Conservation (phyloP, 2,113 vertebrate genomes). For the Pseudopipra pipra region DNA sequence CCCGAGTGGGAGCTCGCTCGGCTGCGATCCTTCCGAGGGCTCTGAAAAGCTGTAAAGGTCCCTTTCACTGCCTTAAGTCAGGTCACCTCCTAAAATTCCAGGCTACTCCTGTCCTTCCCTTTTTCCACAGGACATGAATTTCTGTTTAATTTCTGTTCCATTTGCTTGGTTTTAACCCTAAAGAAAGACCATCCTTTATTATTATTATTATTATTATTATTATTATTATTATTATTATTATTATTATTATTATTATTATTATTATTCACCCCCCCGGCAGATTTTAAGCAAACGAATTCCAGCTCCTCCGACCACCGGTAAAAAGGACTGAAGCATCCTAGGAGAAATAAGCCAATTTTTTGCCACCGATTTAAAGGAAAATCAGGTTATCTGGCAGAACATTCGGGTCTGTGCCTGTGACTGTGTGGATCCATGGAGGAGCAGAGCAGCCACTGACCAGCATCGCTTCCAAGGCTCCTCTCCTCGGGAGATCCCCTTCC, state of each 20-base stretch:
- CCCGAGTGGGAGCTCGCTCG: not conserved
- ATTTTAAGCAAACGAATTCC: not conserved
- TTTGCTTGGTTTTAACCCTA: not conserved
- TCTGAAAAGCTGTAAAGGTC: not conserved
- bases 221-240: too few relatives aligned
- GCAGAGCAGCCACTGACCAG: not conserved
- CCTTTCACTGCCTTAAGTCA: not conserved
- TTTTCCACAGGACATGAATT: not conserved
- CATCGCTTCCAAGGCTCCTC: not conserved
- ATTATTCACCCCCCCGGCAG: not conserved
- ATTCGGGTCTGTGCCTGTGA: not conserved
- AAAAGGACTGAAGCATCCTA: not conserved
- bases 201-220: not conserved
- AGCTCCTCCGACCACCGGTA: not conserved
- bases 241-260: not conserved
- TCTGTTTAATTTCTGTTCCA: not conserved
- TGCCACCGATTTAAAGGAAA: not conserved
- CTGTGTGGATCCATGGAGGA: not conserved
- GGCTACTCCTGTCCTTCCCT: not conserved
- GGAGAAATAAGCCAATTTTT: not conserved
- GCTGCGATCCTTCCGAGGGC: not conserved
- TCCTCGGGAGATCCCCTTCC: conserved; percentile 38
- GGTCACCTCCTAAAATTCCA: not conserved
- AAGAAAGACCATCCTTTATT: not conserved
- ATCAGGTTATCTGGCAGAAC: not conserved